Conservation (phyloP, 2,888 invertebrate species). For the Cheilosia scutellata region DNA sequence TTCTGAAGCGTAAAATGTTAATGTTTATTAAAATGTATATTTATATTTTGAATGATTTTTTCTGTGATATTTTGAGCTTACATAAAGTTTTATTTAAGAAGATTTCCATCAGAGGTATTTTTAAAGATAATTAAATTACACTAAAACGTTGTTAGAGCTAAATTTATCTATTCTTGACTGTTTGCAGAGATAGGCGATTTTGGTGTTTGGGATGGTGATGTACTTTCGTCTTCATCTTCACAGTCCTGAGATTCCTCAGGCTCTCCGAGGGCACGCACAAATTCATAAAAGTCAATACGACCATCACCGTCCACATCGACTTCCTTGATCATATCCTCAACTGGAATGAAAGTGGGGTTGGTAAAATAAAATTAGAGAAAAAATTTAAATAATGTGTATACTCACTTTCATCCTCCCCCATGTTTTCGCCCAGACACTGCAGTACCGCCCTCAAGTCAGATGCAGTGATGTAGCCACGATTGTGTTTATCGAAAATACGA, state of each 20-base stretch:
- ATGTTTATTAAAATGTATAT: conserved; percentile 19
- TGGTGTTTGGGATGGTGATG: conserved; percentile 83
- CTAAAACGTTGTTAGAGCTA: conserved; percentile 27
- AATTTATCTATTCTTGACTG: conserved; percentile 77
- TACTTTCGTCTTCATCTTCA: conserved; percentile 88
- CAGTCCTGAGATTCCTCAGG: conserved; percentile 92
- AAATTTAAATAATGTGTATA: not conserved
- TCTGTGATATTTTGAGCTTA: conserved; percentile 44
- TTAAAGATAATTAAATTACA: conserved; percentile 50
- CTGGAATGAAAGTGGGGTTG: conserved; percentile 84
- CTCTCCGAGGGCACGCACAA: conserved; percentile 92
- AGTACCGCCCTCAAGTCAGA: conserved; percentile 94
- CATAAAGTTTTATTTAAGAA: conserved; percentile 51
- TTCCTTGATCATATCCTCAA: conserved; percentile 98
- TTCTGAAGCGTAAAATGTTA: conserved; percentile 63
- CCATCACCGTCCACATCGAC: conserved; percentile 98
- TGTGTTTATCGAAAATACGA: conserved; percentile 95
- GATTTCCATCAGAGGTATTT: conserved; percentile 58
- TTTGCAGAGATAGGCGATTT: conserved; percentile 81
- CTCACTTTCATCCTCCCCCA: conserved; percentile 96
- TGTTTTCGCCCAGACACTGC: conserved; percentile 94
- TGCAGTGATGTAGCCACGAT: conserved; percentile 95
- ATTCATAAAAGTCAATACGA: conserved; percentile 96
- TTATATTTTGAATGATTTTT: conserved; percentile 41
- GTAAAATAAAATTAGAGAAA: conserved; percentile 3